A percentile compares a stretch with the other conserved stretches of the same genome.
Conservation (phyloP, 2,797 vertebrate species). For the Margarornis squamiger region DNA sequence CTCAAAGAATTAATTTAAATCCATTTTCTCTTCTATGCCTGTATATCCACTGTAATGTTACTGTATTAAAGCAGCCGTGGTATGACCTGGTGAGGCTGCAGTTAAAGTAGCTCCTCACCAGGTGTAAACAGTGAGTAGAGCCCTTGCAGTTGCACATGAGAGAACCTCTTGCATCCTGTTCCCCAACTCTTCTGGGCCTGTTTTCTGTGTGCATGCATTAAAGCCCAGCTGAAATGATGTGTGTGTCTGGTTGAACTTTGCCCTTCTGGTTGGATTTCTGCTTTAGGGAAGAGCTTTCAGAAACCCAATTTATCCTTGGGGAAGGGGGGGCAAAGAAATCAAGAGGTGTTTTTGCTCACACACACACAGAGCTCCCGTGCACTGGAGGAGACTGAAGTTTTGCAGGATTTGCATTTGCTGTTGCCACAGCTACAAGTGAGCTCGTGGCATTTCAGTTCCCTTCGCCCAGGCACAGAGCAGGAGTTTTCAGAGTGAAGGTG, state of each 20-base stretch:
- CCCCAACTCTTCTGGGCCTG: background rate
- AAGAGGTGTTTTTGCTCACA: background rate
- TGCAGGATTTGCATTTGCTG: background rate
- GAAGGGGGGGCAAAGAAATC: no score
- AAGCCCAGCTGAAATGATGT: background rate
- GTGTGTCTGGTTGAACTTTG: background rate
- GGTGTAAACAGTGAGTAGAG: background rate
- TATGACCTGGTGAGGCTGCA: background rate
- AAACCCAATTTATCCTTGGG: background rate
- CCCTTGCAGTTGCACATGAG: background rate
- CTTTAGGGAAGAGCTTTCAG: background rate
- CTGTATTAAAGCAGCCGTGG: background rate
- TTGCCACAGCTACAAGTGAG: background rate
- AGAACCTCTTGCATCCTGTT: background rate
- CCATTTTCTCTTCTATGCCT: background rate
- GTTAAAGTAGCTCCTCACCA: background rate
- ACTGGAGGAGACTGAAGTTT: background rate
- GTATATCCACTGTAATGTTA: background rate
- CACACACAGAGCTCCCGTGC: background rate
- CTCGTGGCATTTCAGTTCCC: background rate
- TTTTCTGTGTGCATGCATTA: background rate
- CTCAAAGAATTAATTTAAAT: background rate
- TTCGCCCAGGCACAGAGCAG: background rate
- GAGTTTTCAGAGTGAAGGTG: background rate
- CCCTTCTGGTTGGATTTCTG: fast-evolving